Evolutionary conservation across 2,888 invertebrate genomes (phyloP).

Genomic region (Saturnia pavonia): DNA sequence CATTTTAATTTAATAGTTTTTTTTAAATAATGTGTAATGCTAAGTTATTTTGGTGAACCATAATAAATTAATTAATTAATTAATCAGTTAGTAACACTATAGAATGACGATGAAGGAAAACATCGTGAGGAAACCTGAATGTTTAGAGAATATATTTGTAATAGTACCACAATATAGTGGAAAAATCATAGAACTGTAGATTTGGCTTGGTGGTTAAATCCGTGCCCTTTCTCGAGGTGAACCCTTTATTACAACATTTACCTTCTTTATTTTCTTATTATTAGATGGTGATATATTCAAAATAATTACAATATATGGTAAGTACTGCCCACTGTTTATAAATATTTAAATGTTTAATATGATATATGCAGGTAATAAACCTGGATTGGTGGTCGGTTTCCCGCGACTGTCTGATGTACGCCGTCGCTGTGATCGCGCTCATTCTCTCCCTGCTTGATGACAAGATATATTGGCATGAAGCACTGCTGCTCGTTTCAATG

Average conservation of each 20-base stretch:
- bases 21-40: too few relatives aligned
- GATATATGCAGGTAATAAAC: conserved; percentile 78
- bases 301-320: background rate
- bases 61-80: too few relatives aligned
- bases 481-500: conserved; percentile 84
- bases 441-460: conserved; percentile 87
- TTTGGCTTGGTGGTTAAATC: too few relatives aligned
- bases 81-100: too few relatives aligned
- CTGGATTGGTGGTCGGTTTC: conserved; percentile 91
- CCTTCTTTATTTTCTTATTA: too few relatives aligned
- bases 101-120: too few relatives aligned
- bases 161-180: background rate
- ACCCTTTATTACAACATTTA: too few relatives aligned
- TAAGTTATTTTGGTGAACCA: too few relatives aligned
- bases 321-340: background rate
- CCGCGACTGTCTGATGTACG: conserved; percentile 88
- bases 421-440: conserved; percentile 85
- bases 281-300: too few relatives aligned
- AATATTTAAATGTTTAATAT: background rate
- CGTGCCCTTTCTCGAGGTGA: too few relatives aligned
- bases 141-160: background rate
- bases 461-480: conserved; percentile 89
- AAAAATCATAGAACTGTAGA: background rate
- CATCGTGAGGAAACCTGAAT: background rate
- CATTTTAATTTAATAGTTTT: too few relatives aligned